These are phyloP conservation scores for Hemiprocne comata DNA, from an alignment of 2,113 vertebrate genomes.

Conservation along the genomic window DNA sequence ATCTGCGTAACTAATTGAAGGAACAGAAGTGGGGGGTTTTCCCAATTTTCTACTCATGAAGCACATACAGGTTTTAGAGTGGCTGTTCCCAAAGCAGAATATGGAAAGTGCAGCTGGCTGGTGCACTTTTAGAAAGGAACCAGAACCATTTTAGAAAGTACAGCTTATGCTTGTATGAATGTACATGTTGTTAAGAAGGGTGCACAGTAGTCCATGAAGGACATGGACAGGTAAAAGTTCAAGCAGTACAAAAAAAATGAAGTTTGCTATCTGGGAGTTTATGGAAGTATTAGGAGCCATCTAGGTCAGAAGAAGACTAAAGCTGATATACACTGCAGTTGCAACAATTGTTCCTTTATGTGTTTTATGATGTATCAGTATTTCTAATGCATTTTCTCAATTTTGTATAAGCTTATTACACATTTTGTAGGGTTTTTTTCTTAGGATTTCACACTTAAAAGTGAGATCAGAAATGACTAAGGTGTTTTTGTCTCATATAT, in stretches of 20 bases:
- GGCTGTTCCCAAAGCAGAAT: neutral
- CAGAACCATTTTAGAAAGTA: neutral
- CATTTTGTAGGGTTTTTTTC: neutral
- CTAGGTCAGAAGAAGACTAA: neutral
- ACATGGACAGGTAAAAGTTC: neutral
- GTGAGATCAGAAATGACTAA: neutral
- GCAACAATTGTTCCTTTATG: neutral
- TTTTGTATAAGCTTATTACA: neutral
- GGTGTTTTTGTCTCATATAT: neutral
- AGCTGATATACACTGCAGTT: neutral
- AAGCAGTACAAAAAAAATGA: neutral
- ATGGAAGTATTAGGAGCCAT: neutral
- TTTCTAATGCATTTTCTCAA: neutral
- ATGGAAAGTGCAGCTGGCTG: neutral
- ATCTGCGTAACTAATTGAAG: neutral
- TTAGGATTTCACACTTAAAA: neutral
- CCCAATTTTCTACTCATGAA: neutral
- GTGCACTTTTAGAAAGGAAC: no score
- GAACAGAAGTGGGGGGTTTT: neutral
- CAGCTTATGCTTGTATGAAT: neutral
- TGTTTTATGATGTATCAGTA: neutral
- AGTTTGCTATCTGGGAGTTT: neutral
- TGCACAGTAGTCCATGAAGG: neutral
- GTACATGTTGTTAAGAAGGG: neutral
- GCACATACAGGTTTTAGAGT: neutral